A percentile compares a stretch with the other conserved stretches of the same genome.
phyloP scores from a whole-genome alignment of 2,113 vertebrate genomes.

The Xyrauchen texanus region DNA sequence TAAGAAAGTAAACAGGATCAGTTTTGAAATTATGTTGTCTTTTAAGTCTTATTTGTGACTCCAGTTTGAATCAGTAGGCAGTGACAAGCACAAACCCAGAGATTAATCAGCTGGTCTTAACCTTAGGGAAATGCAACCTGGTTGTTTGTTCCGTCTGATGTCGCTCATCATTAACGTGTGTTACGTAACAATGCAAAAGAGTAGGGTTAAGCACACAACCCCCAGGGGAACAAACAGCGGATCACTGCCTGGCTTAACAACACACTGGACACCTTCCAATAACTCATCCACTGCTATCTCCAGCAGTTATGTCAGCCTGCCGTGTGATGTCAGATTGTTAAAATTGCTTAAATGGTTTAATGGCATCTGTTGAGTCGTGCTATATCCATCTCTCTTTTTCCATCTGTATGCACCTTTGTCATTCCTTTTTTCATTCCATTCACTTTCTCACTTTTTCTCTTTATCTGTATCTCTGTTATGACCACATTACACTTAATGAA shows the following conservation, averaged over 20 bases:
- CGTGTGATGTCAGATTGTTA: conserved; percentile 13
- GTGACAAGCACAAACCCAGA: no score
- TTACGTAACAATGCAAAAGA: no score
- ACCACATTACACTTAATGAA: conserved; percentile 28
- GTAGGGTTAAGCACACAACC: no score
- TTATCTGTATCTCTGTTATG: background rate
- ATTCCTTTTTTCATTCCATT: background rate
- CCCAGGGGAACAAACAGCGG: no score
- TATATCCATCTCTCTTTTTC: background rate
- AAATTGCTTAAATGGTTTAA: conserved; percentile 20
- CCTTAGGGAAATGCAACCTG: no score
- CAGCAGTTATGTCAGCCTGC: background rate
- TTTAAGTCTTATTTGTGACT: no score
- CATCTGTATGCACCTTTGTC: background rate
- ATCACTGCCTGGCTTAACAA: conserved; percentile 1
- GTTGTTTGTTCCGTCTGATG: no score
- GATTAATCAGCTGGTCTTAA: no score
- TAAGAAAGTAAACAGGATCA: no score
- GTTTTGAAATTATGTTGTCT: no score
- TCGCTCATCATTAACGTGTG: no score
- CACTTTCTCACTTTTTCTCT: background rate
- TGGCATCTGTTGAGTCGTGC: background rate
- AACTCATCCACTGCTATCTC: conserved; percentile 1
- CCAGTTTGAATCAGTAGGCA: no score
- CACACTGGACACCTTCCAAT: conserved; percentile 5